Evolutionary conservation across 1,140 invertebrate genomes (phyloP).

Genomic region (Mactra quadrangularis): DNA sequence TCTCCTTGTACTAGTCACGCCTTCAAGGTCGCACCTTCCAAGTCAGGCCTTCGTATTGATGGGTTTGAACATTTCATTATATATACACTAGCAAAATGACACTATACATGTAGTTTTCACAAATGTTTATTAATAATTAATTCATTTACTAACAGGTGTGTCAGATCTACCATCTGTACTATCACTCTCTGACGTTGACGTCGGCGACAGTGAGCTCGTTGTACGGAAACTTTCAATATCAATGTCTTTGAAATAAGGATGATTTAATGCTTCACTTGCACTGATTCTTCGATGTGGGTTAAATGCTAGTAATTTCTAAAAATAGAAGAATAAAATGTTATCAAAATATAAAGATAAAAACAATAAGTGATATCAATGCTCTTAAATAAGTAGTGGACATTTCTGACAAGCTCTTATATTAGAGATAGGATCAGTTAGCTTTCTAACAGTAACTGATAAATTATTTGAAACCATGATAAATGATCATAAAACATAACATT

Average conservation of each 20-base stretch:
- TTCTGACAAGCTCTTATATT: too few species aligned
- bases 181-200: slow-evolving; percentile 75
- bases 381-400: not conserved
- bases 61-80: too few species aligned
- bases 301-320: slow-evolving; percentile 89
- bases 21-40: too few species aligned
- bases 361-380: not conserved
- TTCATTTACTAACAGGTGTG: slow-evolving; percentile 78
- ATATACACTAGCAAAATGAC: too few species aligned
- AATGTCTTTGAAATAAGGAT: slow-evolving; percentile 95
- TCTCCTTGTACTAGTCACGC: too few species aligned
- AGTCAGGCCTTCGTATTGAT: too few species aligned
- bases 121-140: too few species aligned
- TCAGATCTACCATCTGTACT: slow-evolving; percentile 74
- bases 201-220: slow-evolving; percentile 69
- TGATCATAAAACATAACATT: too few species aligned
- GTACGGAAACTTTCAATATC: slow-evolving; percentile 77
- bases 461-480: too few species aligned
- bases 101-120: too few species aligned
- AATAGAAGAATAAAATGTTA: slow-evolving; percentile 57
- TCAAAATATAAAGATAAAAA: not conserved
- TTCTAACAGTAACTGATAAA: too few species aligned
- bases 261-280: slow-evolving; percentile 97
- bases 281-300: slow-evolving; percentile 96
- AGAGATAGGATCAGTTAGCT: too few species aligned